A percentile compares a stretch with the other conserved stretches of the same genome.
These are phyloP conservation scores for Paracentrotus lividus DNA, from an alignment of 53 echinoderm and acorn worm species.

Conservation along the genomic window DNA sequence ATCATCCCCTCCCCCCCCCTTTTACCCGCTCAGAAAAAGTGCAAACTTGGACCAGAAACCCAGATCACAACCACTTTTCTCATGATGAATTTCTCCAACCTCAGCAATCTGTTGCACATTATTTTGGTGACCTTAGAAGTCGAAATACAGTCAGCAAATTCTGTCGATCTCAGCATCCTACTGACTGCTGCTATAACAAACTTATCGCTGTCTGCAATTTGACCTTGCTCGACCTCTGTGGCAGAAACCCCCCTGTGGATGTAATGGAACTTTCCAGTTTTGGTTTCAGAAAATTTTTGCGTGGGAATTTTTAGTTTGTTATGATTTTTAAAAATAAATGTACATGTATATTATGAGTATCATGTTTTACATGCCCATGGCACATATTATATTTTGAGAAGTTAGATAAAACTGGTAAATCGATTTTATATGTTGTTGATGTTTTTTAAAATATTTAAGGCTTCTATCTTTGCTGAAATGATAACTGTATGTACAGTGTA, in stretches of 20 bases:
- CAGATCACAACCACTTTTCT: neutral
- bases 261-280: conserved; percentile 47
- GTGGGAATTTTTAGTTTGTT: conserved; percentile 1
- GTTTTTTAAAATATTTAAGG: no score
- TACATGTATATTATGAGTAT: no score
- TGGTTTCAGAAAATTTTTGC: conserved; percentile 9
- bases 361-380: neutral
- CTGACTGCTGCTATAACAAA: neutral
- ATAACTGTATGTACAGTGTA: no score
- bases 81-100: neutral
- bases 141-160: neutral
- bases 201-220: conserved; percentile 29
- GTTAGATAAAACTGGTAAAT: no score
- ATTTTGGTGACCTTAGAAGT: conserved; percentile 37
- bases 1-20: neutral
- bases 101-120: conserved; percentile 52
- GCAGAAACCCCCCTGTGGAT: conserved; percentile 35
- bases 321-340: neutral
- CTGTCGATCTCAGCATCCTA: conserved; percentile 29
- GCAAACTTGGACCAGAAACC: conserved; percentile 9
- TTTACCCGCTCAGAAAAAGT: neutral
- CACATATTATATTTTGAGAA: neutral
- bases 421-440: no score
- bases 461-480: no score
- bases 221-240: conserved; percentile 1